Evolutionary conservation across 1,140 invertebrate genomes (phyloP).

Genomic region (Sminthurides bifidus): DNA sequence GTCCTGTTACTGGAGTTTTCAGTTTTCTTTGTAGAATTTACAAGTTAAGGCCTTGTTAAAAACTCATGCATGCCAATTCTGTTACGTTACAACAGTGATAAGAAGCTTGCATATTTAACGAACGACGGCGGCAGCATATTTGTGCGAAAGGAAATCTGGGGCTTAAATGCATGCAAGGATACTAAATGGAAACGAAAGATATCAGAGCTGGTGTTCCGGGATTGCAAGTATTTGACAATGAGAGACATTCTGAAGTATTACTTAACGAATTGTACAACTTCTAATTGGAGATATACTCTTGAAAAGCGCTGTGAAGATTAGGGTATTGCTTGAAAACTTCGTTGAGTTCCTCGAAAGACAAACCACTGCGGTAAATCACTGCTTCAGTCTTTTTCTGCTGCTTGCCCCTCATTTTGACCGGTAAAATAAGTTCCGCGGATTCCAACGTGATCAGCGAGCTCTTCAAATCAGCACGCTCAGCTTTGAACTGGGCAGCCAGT

Average conservation of each 20-base stretch:
- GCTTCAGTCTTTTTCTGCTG: background rate
- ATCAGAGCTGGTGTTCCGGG: no score
- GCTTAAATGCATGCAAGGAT: background rate
- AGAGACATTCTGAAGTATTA: background rate
- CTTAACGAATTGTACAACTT: slow-evolving; percentile 1
- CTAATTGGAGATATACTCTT: slow-evolving; percentile 3
- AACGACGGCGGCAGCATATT: background rate
- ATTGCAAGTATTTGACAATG: background rate
- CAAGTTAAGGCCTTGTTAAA: no score
- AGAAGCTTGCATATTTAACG: background rate
- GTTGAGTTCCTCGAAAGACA: slow-evolving; percentile 11
- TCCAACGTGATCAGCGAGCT: background rate
- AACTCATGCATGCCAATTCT: no score
- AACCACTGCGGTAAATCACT: slow-evolving; percentile 11
- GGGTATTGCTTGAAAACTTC: slow-evolving; percentile 12
- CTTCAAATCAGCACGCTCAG: background rate
- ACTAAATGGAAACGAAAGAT: background rate
- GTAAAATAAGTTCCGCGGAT: slow-evolving; percentile 8
- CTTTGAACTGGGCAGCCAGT: background rate
- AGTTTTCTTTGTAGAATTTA: no score
- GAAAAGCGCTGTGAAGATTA: slow-evolving; percentile 15
- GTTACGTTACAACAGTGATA: no score
- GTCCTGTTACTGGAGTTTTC: no score
- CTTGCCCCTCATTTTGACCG: background rate
- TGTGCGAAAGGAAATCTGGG: background rate